Evolutionary conservation across 2,113 vertebrate species (phyloP).

Genomic region (Amia ocellicauda): DNA sequence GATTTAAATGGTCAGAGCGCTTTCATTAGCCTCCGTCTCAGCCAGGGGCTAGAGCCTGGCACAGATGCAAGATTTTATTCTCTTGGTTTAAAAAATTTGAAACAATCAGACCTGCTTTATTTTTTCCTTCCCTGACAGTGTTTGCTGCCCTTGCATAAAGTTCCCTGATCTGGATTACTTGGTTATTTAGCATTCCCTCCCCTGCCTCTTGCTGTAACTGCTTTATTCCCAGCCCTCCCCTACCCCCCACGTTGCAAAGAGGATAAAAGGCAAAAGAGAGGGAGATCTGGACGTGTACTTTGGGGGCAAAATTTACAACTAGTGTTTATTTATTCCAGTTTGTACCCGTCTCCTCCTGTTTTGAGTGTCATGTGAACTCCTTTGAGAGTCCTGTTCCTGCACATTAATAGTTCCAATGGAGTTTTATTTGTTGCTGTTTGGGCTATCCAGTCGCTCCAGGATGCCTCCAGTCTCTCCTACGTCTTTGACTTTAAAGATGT

Average conservation of each 20-base stretch:
- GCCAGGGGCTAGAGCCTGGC: constrained; percentile 13
- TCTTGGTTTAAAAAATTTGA: too few species aligned
- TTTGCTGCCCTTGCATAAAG: too few species aligned
- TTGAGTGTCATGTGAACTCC: too few species aligned
- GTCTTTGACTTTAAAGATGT: neutral
- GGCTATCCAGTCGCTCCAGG: neutral
- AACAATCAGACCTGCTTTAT: too few species aligned
- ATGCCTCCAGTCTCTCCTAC: neutral
- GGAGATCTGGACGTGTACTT: neutral
- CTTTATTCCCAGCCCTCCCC: neutral
- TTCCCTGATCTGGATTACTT: too few species aligned
- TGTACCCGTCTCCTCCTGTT: too few species aligned
- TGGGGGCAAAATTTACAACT: neutral
- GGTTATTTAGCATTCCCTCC: too few species aligned
- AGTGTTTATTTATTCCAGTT: too few species aligned
- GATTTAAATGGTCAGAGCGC: constrained; percentile 54
- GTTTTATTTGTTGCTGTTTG: neutral
- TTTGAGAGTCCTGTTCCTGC: neutral
- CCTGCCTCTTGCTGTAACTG: too few species aligned
- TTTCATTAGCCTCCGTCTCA: constrained; percentile 37
- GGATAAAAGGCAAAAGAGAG: neutral
- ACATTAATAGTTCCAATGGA: neutral
- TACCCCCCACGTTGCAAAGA: neutral
- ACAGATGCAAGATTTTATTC: constrained; percentile 1
- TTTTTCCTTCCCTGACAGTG: too few species aligned